Base-by-base conservation (phyloP, 2,888 invertebrate genomes). In the Scaeva pyrastri region DNA sequence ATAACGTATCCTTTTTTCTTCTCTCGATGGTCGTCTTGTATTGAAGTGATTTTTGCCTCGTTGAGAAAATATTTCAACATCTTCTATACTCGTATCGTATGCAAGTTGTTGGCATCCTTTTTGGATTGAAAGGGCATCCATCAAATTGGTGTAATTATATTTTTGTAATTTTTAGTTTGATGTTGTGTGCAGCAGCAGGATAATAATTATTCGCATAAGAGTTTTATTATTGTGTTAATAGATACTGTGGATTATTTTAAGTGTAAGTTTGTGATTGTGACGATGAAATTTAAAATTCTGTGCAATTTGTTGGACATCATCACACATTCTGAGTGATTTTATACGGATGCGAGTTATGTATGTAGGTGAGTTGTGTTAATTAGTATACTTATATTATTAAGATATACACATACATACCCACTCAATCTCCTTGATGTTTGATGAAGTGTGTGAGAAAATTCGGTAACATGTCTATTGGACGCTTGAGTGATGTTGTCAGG, bases 341-440 rank as follows among this genome's bases (percentile, higher is more conserved):
- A n/a, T n/a, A 75, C 1, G 16, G 66, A 79, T 85, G 84, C 80
- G 14, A 39, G 66, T 16, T 43, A 72, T 78, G 78, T 84, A 75
- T 80, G 84, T 85, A 80, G 84, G 84, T 85, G 75, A 85, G 84
- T 85, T 62, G 43, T 62, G 16, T 12, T 76, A 85, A 85, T 80
- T 80, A 75, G 74, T 75, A 4, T 31, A 31, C 31, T 1, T 2
- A 31, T 8, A 5, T 31, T 31, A 5, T 31, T 2, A n/a, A 31
- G 31, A 5, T 31, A 31, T 5, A 31, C 31, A 31, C 31, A n/a
- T n/a, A n/a, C n/a, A n/a, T n/a, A n/a, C n/a, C n/a, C n/a, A n/a
- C n/a, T n/a, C n/a, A n/a, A n/a, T n/a, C n/a, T n/a, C n/a, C n/a
- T n/a, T n/a, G 41, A 11, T 60, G 11, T 45, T 39, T 58, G 39